Conservation (phyloP, 2,888 invertebrate genomes). For the Oxytorus armatus region DNA sequence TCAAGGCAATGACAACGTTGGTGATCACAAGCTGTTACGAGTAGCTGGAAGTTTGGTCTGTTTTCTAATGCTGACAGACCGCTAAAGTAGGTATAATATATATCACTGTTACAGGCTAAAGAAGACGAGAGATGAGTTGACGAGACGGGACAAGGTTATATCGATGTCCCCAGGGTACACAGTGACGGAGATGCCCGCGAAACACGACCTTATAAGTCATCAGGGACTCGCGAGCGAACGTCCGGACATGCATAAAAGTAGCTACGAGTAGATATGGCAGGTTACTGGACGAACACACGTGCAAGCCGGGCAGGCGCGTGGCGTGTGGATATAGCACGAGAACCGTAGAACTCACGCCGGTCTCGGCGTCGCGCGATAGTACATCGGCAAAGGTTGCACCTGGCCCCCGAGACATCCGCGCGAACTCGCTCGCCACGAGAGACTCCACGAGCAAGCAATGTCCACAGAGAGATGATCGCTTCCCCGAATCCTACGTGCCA, state of each 20-base stretch:
- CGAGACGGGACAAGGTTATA: conserved; percentile 17
- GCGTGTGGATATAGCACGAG: conserved; percentile 50
- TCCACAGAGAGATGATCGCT: conserved; percentile 28
- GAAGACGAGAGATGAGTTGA: conserved; percentile 28
- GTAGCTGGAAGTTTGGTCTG: conserved; percentile 44
- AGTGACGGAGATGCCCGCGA: conserved; percentile 24
- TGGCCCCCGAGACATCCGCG: conserved; percentile 55
- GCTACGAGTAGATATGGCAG: conserved; percentile 75
- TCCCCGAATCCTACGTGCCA: conserved; percentile 68
- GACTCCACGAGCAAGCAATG: conserved; percentile 14
- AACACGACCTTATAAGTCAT: conserved; percentile 60
- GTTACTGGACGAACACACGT: conserved; percentile 71
- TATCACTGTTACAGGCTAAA: conserved; percentile 44
- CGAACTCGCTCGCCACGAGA: conserved; percentile 45
- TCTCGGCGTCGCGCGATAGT: conserved; percentile 23
- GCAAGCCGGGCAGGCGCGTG: conserved; percentile 56
- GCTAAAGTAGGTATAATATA: conserved; percentile 12
- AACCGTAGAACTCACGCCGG: conserved; percentile 20
- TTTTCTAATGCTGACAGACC: conserved; percentile 53
- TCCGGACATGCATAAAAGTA: conserved; percentile 73
- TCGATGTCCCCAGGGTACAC: conserved; percentile 45
- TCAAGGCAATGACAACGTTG: conserved; percentile 35
- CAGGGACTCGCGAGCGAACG: conserved; percentile 45
- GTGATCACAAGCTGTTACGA: conserved; percentile 15
- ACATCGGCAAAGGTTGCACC: conserved; percentile 56